Evolutionary conservation across 1,140 invertebrate species (phyloP).

Genomic region (Teleopsis dalmanni): DNA sequence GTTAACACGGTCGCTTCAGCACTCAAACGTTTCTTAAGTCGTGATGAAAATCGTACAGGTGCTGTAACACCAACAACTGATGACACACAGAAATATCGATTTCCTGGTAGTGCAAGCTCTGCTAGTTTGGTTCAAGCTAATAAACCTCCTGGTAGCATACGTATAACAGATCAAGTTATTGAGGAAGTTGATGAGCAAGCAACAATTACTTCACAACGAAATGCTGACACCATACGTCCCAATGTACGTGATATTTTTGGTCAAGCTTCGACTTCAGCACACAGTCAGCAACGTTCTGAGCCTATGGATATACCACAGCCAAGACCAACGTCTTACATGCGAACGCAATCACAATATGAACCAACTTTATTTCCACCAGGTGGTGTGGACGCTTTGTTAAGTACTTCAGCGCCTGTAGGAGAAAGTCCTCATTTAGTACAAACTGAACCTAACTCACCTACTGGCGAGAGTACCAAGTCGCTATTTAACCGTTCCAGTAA

Average conservation of each 20-base stretch:
- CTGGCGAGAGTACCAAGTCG: conserved; percentile 35
- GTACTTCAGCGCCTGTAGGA: conserved; percentile 32
- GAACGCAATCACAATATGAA: conserved; percentile 33
- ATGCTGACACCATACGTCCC: conserved; percentile 50
- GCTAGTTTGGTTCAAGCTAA: conserved; percentile 21
- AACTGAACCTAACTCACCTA: conserved; percentile 31
- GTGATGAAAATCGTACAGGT: conserved; percentile 51
- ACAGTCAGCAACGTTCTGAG: conserved; percentile 36
- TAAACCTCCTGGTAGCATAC: conserved; percentile 53
- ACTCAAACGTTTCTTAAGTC: conserved; percentile 64
- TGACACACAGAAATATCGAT: conserved; percentile 32
- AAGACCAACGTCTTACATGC: conserved; percentile 21
- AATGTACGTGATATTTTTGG: conserved; percentile 52
- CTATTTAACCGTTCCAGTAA: conserved; percentile 24
- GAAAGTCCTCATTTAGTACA: conserved; percentile 15
- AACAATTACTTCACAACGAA: conserved; percentile 63
- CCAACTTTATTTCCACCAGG: conserved; percentile 28
- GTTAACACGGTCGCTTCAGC: conserved; percentile 67
- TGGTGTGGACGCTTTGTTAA: conserved; percentile 28
- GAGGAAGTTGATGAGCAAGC: conserved; percentile 76
- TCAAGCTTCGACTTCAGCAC: conserved; percentile 40
- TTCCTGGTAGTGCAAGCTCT: conserved; percentile 33
- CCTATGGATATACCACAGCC: conserved; percentile 46
- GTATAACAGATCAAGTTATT: conserved; percentile 67
- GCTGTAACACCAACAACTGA: conserved; percentile 33